Evolutionary conservation across 2,888 invertebrate genomes (phyloP).

Genomic region (Malacosoma neustria): DNA sequence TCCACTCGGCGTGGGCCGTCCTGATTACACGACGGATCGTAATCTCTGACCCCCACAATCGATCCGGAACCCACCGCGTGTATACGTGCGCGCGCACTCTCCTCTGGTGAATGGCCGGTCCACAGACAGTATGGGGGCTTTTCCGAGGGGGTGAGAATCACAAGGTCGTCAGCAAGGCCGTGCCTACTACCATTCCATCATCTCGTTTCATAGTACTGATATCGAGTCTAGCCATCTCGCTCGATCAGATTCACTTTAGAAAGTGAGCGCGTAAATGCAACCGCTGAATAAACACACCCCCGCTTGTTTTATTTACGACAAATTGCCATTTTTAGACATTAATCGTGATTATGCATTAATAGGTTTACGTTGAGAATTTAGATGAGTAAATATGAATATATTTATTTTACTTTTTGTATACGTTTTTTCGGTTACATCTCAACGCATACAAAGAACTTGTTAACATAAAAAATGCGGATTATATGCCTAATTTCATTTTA

Average conservation of each 20-base stretch:
- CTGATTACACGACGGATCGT: constrained; percentile 15
- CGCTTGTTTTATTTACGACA: constrained; percentile 30
- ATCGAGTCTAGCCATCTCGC: constrained; percentile 20
- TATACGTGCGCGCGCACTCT: constrained; percentile 56
- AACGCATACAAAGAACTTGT: no score
- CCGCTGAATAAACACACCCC: constrained; percentile 43
- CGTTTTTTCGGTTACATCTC: no score
- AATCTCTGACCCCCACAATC: constrained; percentile 43
- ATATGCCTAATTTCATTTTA: no score
- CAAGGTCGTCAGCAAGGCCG: constrained; percentile 64
- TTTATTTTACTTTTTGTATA: no score
- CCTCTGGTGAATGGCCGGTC: constrained; percentile 61
- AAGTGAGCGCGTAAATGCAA: constrained; percentile 48
- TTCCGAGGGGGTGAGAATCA: constrained; percentile 35
- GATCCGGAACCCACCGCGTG: constrained; percentile 48
- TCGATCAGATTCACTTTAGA: constrained; percentile 48
- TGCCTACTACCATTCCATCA: constrained; percentile 44
- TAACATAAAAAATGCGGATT: no score
- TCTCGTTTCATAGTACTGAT: constrained; percentile 34
- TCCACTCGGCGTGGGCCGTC: constrained; percentile 8
- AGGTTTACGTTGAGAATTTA: no score
- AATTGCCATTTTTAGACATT: constrained; percentile 20
- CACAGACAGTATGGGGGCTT: constrained; percentile 42
- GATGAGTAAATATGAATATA: no score
- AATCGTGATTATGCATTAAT: constrained; percentile 13